A percentile compares a stretch with the other conserved stretches of the same genome.
Conservation (phyloP, 2,797 vertebrate species). For the Podarcis lilfordi region DNA sequence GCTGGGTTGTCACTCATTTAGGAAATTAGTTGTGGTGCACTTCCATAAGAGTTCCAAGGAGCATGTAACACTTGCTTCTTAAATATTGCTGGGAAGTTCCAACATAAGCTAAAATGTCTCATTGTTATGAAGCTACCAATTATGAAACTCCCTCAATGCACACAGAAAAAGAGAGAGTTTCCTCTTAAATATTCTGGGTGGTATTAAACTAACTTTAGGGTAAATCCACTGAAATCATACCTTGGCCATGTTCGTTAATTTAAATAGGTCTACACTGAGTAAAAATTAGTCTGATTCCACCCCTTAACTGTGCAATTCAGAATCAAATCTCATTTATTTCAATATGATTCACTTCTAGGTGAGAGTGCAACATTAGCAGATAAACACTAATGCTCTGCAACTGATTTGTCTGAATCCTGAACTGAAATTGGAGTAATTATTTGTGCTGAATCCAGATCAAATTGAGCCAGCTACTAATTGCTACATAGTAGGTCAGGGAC, state of each 20-base stretch:
- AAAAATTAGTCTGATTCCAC: too few species aligned
- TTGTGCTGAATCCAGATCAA: too few species aligned
- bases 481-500: too few species aligned
- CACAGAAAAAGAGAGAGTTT: neutral
- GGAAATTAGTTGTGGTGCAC: slow-evolving; percentile 42
- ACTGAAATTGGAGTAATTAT: too few species aligned
- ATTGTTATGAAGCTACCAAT: neutral
- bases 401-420: too few species aligned
- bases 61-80: slow-evolving; percentile 58
- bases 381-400: too few species aligned
- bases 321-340: neutral
- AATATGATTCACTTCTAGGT: neutral
- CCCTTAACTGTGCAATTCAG: neutral
- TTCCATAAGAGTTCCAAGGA: slow-evolving; percentile 68
- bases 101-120: slow-evolving; percentile 25
- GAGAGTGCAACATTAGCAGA: neutral
- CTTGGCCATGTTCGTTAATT: too few species aligned
- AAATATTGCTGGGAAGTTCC: slow-evolving; percentile 30
- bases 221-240: too few species aligned
- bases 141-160: slow-evolving; percentile 16
- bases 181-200: neutral
- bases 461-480: too few species aligned
- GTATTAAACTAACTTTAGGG: too few species aligned
- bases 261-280: too few species aligned
- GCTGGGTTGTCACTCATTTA: slow-evolving; percentile 49